Evolutionary conservation across 1,140 invertebrate species (phyloP), one percentile per base, ranked within the genome.

Genomic region (Panagrolaimus sp.): DNA sequence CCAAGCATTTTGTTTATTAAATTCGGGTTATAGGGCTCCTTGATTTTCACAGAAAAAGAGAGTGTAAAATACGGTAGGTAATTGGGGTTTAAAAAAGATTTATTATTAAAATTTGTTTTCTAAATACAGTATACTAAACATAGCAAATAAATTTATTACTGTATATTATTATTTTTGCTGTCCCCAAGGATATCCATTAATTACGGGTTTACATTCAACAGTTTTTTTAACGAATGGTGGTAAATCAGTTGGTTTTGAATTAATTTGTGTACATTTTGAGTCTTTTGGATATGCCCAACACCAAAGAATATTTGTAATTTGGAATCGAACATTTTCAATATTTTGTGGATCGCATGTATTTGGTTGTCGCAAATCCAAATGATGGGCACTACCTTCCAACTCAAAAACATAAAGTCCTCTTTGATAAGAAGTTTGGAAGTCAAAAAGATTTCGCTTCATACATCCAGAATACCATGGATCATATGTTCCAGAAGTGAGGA

Each of bases 201-300:
- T n/a, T n/a, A 58, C 17, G 14, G 52, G 52, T 28, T 21, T 21
- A 58, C 52, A 58, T 21, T 58, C 52, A 8, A 28, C 52, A 58
- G 21, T 28, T 28, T 58, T 58, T 28, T 58, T 58, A 8, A 28
- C 52, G 28, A 65, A 65, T 17, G 43, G 17, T 12, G 63, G 45
- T 24, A 65, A 44, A 65, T 44, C 63, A 12, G 12, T 17, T 6
- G 63, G 45, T 26, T 12, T 26, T 43, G 45, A 21, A 1, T 17
- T 17, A n/a, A 24, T 14, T 9, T 44, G 21, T 44, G 43, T 43
- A 38, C 63, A 47, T 45, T 65, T 65, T 12, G 63, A 21, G 21
- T 44, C 63, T 10, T 44, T 44, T 65, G 52, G 52, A 58, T 58
- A 58, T 5, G 52, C 52, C 52, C 52, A 58, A 21, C 52, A 58